Evolutionary conservation across 2,797 vertebrate species (phyloP).

Genomic region (Enteromius radiatus): DNA sequence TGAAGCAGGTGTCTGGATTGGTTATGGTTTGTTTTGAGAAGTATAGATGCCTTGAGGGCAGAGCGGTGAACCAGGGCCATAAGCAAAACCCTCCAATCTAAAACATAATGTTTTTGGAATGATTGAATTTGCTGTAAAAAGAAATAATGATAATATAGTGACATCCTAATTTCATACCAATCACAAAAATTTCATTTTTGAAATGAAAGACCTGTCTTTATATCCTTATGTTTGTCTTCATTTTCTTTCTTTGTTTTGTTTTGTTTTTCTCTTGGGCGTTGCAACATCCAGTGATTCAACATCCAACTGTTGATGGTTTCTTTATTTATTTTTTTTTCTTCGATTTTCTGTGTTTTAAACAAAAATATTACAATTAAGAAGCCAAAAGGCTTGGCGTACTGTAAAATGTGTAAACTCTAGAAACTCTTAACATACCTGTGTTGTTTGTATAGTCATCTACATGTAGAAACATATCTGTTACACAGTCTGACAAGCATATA

Average conservation of each 20-base stretch:
- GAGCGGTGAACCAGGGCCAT: slow-evolving; percentile 32
- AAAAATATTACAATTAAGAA: neutral
- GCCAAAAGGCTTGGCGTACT: neutral
- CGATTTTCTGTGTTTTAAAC: neutral
- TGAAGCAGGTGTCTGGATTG: slow-evolving; percentile 56
- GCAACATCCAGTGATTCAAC: neutral
- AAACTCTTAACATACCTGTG: neutral
- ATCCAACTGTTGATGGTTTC: neutral
- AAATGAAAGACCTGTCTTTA: neutral
- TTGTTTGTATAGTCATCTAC: slow-evolving; percentile 38
- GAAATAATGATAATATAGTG: neutral
- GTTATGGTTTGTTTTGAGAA: slow-evolving; percentile 45
- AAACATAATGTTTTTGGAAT: slow-evolving; percentile 45
- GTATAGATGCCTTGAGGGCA: slow-evolving; percentile 39
- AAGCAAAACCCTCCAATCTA: slow-evolving; percentile 39
- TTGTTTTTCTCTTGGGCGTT: neutral
- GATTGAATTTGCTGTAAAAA: slow-evolving; percentile 31
- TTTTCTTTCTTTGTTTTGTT: neutral
- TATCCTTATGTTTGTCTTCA: neutral
- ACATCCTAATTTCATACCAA: neutral
- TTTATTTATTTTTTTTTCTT: neutral
- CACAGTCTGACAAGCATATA: slow-evolving; percentile 28
- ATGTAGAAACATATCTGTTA: slow-evolving; percentile 45
- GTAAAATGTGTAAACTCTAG: neutral
- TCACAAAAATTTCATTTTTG: neutral